Evolutionary conservation across 2,888 invertebrate genomes (phyloP).

Genomic region (Coleophora flavipennella): DNA sequence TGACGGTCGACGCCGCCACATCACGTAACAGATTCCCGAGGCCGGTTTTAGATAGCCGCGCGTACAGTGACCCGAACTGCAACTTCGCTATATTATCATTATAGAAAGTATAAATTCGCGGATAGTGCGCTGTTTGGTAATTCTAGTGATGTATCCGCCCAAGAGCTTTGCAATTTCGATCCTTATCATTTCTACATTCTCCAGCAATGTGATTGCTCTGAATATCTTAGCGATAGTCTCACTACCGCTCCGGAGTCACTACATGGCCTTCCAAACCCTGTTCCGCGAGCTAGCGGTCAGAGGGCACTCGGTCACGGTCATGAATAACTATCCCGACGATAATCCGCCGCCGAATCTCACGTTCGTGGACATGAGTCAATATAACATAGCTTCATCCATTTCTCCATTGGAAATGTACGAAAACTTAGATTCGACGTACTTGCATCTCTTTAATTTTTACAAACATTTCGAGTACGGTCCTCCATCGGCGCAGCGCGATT

Average conservation of each 20-base stretch:
- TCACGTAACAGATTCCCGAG: neutral
- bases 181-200: conserved; percentile 11
- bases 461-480: conserved; percentile 21
- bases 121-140: conserved; percentile 6
- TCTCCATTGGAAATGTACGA: conserved; percentile 19
- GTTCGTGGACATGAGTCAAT: conserved; percentile 58
- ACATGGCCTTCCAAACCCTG: conserved; percentile 72
- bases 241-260: conserved; percentile 76
- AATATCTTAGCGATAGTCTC: conserved; percentile 68
- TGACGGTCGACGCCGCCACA: neutral
- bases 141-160: conserved; percentile 4
- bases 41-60: neutral
- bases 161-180: conserved; percentile 5
- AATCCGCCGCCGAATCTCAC: conserved; percentile 59
- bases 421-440: conserved; percentile 11
- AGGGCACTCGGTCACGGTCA: conserved; percentile 76
- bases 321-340: conserved; percentile 71
- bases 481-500: conserved; percentile 20
- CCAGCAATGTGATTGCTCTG: conserved; percentile 41
- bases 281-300: conserved; percentile 68
- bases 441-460: conserved; percentile 22
- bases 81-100: no score
- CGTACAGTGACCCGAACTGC: conserved; percentile 2
- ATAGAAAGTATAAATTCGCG: no score
- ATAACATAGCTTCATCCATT: conserved; percentile 5